A percentile compares a stretch with the other conserved stretches of the same genome.
phyloP scores from a whole-genome alignment of 2,113 vertebrate species.

The Vulpes lagopus region DNA sequence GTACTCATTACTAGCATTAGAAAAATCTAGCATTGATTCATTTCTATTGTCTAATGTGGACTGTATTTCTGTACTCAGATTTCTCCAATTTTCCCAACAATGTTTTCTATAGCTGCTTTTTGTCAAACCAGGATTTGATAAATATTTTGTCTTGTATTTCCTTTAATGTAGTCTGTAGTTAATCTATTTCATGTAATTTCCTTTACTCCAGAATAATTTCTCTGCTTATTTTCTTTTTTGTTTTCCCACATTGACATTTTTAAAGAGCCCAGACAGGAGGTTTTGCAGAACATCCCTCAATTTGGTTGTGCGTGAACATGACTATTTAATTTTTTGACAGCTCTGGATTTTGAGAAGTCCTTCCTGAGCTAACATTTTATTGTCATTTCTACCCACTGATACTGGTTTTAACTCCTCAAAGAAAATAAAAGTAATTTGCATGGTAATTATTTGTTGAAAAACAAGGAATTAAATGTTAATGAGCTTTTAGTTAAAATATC shows the following conservation, averaged over 20 bases:
- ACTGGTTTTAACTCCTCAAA: slow-evolving; percentile 14
- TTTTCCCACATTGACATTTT: neutral
- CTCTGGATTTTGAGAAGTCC: neutral
- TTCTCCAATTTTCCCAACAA: neutral
- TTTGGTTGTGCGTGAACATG: neutral
- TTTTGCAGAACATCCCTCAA: neutral
- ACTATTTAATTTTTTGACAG: slow-evolving; percentile 34
- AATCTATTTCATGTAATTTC: neutral
- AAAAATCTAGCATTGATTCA: neutral
- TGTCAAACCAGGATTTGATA: neutral
- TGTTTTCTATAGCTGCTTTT: neutral
- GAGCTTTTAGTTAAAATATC: slow-evolving; percentile 5
- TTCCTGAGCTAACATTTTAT: neutral
- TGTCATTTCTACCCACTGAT: neutral
- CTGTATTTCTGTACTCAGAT: neutral
- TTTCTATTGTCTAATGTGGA: neutral
- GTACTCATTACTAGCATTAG: neutral
- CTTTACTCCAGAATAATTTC: neutral
- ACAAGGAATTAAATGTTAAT: neutral
- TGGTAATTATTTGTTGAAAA: slow-evolving; percentile 46
- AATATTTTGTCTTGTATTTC: slow-evolving; percentile 12
- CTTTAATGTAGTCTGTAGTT: neutral
- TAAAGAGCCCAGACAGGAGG: neutral
- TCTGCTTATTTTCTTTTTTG: neutral
- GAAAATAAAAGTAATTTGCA: neutral